Conservation (phyloP, 1,140 invertebrate genomes). For the Psilanteris sp. region DNA sequence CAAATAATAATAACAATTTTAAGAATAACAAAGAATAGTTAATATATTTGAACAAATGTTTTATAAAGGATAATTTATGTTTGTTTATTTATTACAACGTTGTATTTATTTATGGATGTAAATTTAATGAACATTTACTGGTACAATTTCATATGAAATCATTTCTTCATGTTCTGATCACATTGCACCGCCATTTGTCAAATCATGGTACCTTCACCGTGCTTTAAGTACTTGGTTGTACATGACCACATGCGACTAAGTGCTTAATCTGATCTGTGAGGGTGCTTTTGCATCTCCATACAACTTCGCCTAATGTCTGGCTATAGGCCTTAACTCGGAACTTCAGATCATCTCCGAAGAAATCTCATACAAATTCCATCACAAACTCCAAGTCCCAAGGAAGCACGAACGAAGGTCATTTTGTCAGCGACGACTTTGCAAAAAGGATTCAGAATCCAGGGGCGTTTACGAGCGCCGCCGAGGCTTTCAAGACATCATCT, state of each 20-base stretch:
- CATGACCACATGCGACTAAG: conserved; percentile 21
- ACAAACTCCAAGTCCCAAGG: conserved; percentile 71
- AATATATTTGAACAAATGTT: no score
- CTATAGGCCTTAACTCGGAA: conserved; percentile 80
- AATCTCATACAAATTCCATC: conserved; percentile 73
- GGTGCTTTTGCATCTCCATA: conserved; percentile 78
- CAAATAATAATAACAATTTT: no score
- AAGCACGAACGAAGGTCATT: conserved; percentile 61
- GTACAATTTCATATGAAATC: conserved; percentile 2
- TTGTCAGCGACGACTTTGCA: conserved; percentile 61
- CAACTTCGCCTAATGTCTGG: conserved; percentile 79
- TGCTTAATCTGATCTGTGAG: conserved; percentile 70
- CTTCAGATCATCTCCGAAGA: conserved; percentile 77
- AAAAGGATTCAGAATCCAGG: conserved; percentile 55
- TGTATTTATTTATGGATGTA: no score
- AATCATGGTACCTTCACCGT: conserved; percentile 75
- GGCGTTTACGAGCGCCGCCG: conserved; percentile 41
- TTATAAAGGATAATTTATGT: no score
- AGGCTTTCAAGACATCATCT: conserved; percentile 54
- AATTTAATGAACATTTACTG: no score
- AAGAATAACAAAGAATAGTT: no score
- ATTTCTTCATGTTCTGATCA: conserved; percentile 27
- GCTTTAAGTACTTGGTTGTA: conserved; percentile 51
- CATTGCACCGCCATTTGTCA: conserved; percentile 70
- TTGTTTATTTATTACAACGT: no score